phyloP scores from a whole-genome alignment of 2,113 vertebrate genomes.

The Crotalus viridis region DNA sequence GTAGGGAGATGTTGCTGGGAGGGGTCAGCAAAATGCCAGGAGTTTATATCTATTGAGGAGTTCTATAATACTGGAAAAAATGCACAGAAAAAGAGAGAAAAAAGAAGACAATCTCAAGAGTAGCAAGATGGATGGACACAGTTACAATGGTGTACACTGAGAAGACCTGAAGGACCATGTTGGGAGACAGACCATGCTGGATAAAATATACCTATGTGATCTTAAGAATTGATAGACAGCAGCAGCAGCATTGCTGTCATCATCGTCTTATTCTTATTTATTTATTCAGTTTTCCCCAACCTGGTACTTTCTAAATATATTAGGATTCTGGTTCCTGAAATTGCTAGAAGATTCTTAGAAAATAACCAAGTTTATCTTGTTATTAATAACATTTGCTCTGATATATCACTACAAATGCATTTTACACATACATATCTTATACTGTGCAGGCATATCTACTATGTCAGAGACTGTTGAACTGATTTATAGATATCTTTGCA shows the following conservation, averaged over 20 bases:
- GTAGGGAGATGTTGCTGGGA: neutral
- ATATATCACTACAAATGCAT: neutral
- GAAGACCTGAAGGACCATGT: neutral
- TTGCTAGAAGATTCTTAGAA: neutral
- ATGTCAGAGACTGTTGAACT: neutral
- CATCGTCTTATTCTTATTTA: neutral
- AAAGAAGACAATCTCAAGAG: neutral
- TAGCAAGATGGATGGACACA: neutral
- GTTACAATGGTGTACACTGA: neutral
- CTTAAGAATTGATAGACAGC: neutral
- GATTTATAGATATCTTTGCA: neutral
- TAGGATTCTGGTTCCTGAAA: neutral
- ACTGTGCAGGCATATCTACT: neutral
- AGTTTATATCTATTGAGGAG: neutral
- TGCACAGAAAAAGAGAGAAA: neutral
- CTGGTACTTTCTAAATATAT: neutral
- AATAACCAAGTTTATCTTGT: neutral
- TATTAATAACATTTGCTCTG: neutral
- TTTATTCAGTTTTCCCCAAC: neutral
- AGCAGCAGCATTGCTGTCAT: neutral
- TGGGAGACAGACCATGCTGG: neutral
- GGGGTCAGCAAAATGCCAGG: neutral
- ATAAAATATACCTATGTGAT: neutral
- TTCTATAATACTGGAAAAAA: neutral
- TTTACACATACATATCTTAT: neutral